Conservation (phyloP, 1,140 invertebrate species). For the Drosophila simulans region DNA sequence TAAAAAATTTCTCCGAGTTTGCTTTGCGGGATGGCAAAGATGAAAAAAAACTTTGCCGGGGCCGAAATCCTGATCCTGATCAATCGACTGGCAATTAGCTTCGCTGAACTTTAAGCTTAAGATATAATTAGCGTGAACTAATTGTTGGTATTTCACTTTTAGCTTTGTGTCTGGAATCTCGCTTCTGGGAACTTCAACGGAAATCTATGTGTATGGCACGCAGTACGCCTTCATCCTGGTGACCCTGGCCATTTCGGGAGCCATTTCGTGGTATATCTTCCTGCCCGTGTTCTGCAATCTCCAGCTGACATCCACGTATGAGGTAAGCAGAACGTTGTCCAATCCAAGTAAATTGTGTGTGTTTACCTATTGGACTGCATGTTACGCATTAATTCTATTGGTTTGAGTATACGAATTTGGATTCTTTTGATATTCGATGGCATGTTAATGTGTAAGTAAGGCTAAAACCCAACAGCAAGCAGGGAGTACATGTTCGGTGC, state of each 20-base stretch:
- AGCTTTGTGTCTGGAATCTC: conserved; percentile 96
- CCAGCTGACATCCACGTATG: conserved; percentile 92
- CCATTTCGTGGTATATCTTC: conserved; percentile 90
- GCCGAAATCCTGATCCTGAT: conserved; percentile 30
- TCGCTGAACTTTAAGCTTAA: conserved; percentile 19
- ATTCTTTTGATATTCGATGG: conserved; percentile 22
- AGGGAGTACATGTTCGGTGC: background rate
- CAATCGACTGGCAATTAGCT: conserved; percentile 45
- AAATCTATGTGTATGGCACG: conserved; percentile 92
- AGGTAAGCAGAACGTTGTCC: conserved; percentile 86
- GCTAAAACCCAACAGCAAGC: background rate
- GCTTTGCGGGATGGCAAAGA: conserved; percentile 1
- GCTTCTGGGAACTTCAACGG: conserved; percentile 91
- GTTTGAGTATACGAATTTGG: conserved; percentile 25
- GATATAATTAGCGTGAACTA: conserved; percentile 36
- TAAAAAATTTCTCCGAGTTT: conserved; percentile 18
- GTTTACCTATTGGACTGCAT: conserved; percentile 43
- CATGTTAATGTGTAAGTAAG: conserved; percentile 57
- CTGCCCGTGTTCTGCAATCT: conserved; percentile 94
- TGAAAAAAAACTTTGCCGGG: conserved; percentile 6
- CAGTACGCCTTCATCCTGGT: conserved; percentile 89
- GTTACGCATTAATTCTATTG: conserved; percentile 47
- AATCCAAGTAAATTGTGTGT: conserved; percentile 11
- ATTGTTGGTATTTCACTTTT: conserved; percentile 8
- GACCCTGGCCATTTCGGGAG: conserved; percentile 88